Percentiles rank a stretch among this genome's conserved stretches.
Conservation (phyloP, 2,888 invertebrate genomes). For the Siphonodentalium dalli region DNA sequence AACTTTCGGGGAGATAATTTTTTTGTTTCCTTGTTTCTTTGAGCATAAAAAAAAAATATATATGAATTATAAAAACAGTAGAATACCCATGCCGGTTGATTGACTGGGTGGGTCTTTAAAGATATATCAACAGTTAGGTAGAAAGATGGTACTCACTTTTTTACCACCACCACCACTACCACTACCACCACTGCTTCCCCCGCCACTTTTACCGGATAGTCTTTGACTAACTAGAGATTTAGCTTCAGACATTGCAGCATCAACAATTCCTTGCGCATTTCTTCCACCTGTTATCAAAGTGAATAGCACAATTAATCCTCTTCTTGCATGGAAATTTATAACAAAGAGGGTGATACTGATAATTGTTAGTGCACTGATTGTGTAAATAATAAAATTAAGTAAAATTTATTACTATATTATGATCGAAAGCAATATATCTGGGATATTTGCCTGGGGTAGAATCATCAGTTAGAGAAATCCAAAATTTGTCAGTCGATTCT, state of each 20-base stretch:
- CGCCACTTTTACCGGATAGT: slow-evolving; percentile 68
- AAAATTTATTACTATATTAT: no score
- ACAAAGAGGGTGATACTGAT: no score
- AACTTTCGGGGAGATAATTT: no score
- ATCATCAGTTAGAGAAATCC: no score
- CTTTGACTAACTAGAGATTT: slow-evolving; percentile 77
- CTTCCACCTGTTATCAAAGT: slow-evolving; percentile 70
- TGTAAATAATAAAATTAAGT: no score
- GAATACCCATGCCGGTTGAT: not conserved
- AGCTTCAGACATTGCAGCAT: slow-evolving; percentile 81
- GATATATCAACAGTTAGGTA: not conserved
- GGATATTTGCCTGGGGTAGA: no score
- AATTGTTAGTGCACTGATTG: no score
- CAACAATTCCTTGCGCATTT: slow-evolving; percentile 85
- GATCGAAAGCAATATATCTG: no score
- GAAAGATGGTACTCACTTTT: not conserved
- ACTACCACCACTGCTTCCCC: slow-evolving; percentile 44
- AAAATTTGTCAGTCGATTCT: no score
- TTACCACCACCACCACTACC: slow-evolving; percentile 34
- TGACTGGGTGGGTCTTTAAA: not conserved
- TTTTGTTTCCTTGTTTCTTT: slow-evolving; percentile 12
- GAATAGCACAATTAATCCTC: not conserved
- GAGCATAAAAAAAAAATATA: not conserved
- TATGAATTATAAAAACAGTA: not conserved
- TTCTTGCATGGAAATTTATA: no score